Conservation (phyloP, 2,888 invertebrate genomes). For the Erebia aethiops region DNA sequence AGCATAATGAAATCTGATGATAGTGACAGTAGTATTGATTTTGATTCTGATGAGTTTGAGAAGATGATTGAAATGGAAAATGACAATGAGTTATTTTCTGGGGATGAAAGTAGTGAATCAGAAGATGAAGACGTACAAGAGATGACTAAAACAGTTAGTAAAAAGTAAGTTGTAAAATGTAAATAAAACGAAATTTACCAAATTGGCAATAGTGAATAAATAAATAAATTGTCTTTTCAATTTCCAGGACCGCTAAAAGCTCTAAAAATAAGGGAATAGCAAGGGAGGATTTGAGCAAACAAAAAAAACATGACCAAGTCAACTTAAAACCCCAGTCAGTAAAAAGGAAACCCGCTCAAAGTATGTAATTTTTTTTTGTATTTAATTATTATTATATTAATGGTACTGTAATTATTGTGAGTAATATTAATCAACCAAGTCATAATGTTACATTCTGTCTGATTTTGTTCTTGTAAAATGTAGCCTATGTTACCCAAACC, state of each 20-base stretch:
- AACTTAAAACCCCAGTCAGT: slow-evolving; percentile 20
- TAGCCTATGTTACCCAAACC: no score
- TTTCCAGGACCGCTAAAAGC: background rate
- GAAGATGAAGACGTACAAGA: slow-evolving; percentile 28
- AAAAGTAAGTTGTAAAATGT: slow-evolving; percentile 2
- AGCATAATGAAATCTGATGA: slow-evolving; percentile 54
- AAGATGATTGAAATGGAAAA: slow-evolving; percentile 56
- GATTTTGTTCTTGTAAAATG: no score
- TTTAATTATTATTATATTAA: no score
- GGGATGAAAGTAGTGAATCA: slow-evolving; percentile 43
- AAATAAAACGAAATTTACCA: background rate
- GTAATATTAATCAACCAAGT: no score
- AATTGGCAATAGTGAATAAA: background rate
- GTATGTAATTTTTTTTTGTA: slow-evolving; percentile 27
- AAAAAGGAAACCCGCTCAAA: slow-evolving; percentile 36
- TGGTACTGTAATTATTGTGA: no score
- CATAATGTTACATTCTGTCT: no score
- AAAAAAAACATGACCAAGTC: slow-evolving; percentile 26
- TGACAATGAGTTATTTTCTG: slow-evolving; percentile 47
- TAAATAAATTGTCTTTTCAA: background rate
- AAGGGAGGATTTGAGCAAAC: slow-evolving; percentile 1
- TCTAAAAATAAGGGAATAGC: slow-evolving; percentile 26
- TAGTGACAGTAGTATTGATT: slow-evolving; percentile 58
- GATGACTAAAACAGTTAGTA: background rate
- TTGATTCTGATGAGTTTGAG: slow-evolving; percentile 73